Evolutionary conservation across 2,888 invertebrate species (phyloP).

Genomic region (Gymnocheta viridis): DNA sequence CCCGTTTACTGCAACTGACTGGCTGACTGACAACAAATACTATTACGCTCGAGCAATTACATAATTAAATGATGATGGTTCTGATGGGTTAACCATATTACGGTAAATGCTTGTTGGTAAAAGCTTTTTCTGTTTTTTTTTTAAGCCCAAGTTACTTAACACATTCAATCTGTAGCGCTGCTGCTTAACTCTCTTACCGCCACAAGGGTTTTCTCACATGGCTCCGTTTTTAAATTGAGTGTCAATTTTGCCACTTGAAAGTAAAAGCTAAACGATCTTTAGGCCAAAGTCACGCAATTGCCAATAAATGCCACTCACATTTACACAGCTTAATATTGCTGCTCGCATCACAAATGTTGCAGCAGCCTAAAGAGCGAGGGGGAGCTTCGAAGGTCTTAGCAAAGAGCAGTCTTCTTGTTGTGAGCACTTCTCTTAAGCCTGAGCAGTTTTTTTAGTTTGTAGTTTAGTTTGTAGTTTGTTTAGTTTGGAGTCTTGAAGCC

Average conservation of each 20-base stretch:
- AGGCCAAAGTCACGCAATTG: conserved; percentile 75
- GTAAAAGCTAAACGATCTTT: conserved; percentile 77
- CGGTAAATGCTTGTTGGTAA: conserved; percentile 45
- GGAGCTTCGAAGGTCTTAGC: background rate
- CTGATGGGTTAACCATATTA: conserved; percentile 56
- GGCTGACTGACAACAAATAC: conserved; percentile 51
- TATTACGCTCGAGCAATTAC: conserved; percentile 72
- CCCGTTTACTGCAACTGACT: conserved; percentile 61
- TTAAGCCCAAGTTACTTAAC: conserved; percentile 20
- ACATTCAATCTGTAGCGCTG: conserved; percentile 47
- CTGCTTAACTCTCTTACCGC: conserved; percentile 57
- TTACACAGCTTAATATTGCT: conserved; percentile 14
- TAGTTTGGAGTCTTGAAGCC: background rate
- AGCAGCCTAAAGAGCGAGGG: background rate
- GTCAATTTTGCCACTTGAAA: conserved; percentile 76
- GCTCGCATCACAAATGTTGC: background rate
- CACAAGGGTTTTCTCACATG: conserved; percentile 65
- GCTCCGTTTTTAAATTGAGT: conserved; percentile 74
- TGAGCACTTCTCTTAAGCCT: background rate
- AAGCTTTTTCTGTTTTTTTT: background rate
- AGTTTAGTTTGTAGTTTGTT: background rate
- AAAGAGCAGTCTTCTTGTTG: background rate
- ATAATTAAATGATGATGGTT: conserved; percentile 70
- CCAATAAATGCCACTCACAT: conserved; percentile 33
- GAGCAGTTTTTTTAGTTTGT: background rate